Evolutionary conservation across 2,888 invertebrate genomes (phyloP).

Genomic region (Luffia ferchaultella): DNA sequence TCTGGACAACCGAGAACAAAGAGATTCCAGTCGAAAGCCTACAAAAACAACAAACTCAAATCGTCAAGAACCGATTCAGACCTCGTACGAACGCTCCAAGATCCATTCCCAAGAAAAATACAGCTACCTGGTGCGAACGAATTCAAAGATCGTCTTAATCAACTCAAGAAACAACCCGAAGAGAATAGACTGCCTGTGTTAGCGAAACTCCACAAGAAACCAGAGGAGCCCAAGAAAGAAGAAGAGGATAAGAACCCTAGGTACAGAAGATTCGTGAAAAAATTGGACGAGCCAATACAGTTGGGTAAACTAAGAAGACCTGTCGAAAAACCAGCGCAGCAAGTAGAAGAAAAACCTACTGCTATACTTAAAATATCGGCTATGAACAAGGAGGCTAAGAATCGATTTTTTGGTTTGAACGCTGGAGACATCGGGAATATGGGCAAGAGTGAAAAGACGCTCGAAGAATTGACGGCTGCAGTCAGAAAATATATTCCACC

Average conservation of each 20-base stretch:
- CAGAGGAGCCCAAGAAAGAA: conserved; percentile 28
- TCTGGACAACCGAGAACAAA: conserved; percentile 38
- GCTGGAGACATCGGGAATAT: conserved; percentile 7
- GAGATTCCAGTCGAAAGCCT: conserved; percentile 31
- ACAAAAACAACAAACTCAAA: conserved; percentile 49
- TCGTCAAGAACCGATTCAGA: conserved; percentile 55
- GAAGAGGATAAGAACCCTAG: conserved; percentile 35
- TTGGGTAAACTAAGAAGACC: conserved; percentile 45
- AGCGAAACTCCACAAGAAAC: conserved; percentile 42
- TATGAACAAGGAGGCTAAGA: conserved; percentile 47
- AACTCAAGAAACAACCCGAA: conserved; percentile 32
- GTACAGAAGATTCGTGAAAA: conserved; percentile 36
- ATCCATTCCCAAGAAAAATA: conserved; percentile 23
- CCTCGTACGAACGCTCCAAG: conserved; percentile 33
- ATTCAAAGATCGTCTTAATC: conserved; percentile 30
- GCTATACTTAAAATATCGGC: conserved; percentile 43
- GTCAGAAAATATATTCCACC: conserved; percentile 55
- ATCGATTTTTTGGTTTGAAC: conserved; percentile 52
- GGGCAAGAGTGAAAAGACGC: conserved; percentile 38
- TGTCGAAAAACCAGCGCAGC: conserved; percentile 25
- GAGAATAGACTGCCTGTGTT: conserved; percentile 41
- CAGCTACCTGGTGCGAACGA: conserved; percentile 33
- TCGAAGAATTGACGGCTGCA: conserved; percentile 49
- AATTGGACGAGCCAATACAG: conserved; percentile 45
- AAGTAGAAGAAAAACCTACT: conserved; percentile 29